A percentile compares a stretch with the other conserved stretches of the same genome.
Evolutionary conservation across 2,888 invertebrate genomes (phyloP).

Genomic region (Papilio elwesi): DNA sequence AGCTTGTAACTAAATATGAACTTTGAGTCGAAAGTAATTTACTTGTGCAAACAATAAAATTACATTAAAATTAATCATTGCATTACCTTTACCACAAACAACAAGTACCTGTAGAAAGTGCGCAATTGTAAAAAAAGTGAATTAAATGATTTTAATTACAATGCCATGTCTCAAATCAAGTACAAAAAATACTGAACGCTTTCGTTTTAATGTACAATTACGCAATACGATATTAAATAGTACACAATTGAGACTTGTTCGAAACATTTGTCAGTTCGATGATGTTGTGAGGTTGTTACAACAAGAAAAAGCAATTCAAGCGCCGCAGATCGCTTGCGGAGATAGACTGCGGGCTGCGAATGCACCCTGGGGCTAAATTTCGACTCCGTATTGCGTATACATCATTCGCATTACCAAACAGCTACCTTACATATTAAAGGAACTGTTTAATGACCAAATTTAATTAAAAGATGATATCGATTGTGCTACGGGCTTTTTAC

Average conservation of each 20-base stretch:
- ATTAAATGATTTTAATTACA: slow-evolving; percentile 30
- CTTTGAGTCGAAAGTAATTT: not conserved
- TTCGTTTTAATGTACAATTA: slow-evolving; percentile 63
- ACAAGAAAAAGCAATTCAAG: slow-evolving; percentile 49
- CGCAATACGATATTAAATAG: slow-evolving; percentile 69
- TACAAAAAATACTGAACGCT: slow-evolving; percentile 54
- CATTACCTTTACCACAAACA: not conserved
- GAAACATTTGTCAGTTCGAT: slow-evolving; percentile 71
- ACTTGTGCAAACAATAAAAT: not conserved
- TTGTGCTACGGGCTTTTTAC: no score
- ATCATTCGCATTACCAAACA: slow-evolving; percentile 58
- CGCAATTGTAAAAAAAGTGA: slow-evolving; percentile 14
- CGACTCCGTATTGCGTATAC: slow-evolving; percentile 57
- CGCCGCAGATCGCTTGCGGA: slow-evolving; percentile 59
- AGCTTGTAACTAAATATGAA: no score
- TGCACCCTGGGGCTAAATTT: slow-evolving; percentile 60
- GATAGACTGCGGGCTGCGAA: slow-evolving; percentile 64
- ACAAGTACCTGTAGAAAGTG: slow-evolving; percentile 10
- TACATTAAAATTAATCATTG: not conserved
- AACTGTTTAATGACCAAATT: not conserved
- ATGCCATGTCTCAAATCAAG: slow-evolving; percentile 36
- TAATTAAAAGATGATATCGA: no score
- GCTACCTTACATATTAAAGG: slow-evolving; percentile 45
- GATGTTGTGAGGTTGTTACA: slow-evolving; percentile 61
- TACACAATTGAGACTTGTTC: slow-evolving; percentile 66